These are phyloP conservation scores for Dendropsophus ebraccatus DNA, from an alignment of 2,113 vertebrate genomes.

Conservation along the genomic window DNA sequence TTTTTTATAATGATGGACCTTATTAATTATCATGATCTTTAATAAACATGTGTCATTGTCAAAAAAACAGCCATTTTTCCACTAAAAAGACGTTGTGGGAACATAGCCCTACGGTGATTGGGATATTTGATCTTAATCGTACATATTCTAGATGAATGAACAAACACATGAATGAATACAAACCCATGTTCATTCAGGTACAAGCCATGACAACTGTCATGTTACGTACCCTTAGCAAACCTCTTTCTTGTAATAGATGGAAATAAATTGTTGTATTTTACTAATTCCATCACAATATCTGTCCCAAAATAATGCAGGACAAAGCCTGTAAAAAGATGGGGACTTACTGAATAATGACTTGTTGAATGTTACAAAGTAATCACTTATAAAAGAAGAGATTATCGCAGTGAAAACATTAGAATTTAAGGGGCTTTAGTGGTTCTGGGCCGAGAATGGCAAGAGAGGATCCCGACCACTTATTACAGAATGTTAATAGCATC, in stretches of 20 bases:
- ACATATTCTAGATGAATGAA: no score
- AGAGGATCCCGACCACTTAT: constrained; percentile 75
- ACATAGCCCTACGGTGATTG: no score
- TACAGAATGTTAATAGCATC: constrained; percentile 85
- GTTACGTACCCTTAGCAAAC: neutral
- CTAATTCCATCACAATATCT: constrained; percentile 42
- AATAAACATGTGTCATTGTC: no score
- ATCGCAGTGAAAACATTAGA: constrained; percentile 69
- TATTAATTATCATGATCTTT: no score
- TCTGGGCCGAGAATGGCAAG: constrained; percentile 71
- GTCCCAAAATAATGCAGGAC: neutral
- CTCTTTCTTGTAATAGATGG: neutral
- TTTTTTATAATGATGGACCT: no score
- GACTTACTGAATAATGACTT: constrained; percentile 40
- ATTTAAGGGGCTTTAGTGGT: constrained; percentile 66
- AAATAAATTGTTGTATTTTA: constrained; percentile 22
- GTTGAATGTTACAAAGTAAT: constrained; percentile 58
- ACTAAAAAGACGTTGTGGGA: no score
- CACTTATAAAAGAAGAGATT: constrained; percentile 67
- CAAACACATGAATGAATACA: neutral
- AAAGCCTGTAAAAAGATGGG: constrained; percentile 24
- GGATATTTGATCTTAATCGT: no score
- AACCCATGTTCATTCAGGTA: neutral
- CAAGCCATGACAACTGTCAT: no score
- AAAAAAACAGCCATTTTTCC: no score